These are phyloP conservation scores for Ormyrus nitidulus DNA, from an alignment of 2,888 invertebrate species.

Conservation along the genomic window DNA sequence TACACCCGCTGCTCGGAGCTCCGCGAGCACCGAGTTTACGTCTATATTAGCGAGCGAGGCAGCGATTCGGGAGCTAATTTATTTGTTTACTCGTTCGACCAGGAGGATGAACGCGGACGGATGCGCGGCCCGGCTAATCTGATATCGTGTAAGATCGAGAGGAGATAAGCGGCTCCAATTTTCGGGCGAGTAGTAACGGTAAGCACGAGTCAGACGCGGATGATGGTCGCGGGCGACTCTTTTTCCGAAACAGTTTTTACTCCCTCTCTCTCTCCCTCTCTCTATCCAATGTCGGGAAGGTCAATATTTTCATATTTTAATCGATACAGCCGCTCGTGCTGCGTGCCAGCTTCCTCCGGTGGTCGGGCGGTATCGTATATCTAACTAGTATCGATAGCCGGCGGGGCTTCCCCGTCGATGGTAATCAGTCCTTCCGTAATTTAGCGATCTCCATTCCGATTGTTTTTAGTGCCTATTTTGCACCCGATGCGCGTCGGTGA, in stretches of 20 bases:
- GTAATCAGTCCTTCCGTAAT: conserved; percentile 17
- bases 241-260: not conserved
- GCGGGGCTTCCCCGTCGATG: conserved; percentile 10
- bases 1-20: too few relatives aligned
- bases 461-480: not conserved
- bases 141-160: too few relatives aligned
- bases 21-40: too few relatives aligned
- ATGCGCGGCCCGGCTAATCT: not conserved
- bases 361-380: conserved; percentile 1
- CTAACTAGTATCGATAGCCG: not conserved
- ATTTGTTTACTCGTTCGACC: too few relatives aligned
- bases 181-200: conserved; percentile 30
- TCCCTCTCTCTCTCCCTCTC: not conserved
- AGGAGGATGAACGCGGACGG: not conserved
- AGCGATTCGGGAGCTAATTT: too few relatives aligned
- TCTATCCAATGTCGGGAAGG: not conserved
- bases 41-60: too few relatives aligned
- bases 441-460: conserved; percentile 8
- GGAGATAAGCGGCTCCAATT: not conserved
- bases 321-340: not conserved
- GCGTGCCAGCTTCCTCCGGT: not conserved
- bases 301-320: conserved; percentile 34
- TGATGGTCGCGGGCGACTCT: not conserved
- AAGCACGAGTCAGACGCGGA: conserved; percentile 17
- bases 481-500: too few relatives aligned